Evolutionary conservation across 2,113 vertebrate genomes (phyloP).

Genomic region (Leptobrachium leishanense): DNA sequence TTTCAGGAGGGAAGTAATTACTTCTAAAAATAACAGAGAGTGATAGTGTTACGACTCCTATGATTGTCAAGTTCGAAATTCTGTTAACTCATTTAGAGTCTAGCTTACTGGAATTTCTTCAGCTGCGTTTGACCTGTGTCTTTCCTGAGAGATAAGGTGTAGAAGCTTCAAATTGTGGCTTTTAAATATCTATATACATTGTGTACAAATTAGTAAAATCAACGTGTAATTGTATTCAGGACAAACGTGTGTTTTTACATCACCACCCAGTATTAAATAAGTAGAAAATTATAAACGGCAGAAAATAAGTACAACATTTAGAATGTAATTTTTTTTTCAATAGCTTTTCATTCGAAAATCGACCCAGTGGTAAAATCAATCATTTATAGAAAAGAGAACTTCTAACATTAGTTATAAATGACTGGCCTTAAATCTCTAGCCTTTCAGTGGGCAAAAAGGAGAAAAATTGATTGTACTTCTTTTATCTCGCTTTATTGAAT

Average conservation of each 20-base stretch:
- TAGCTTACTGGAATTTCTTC: not conserved
- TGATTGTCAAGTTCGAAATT: slow-evolving; percentile 40
- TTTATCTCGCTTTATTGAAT: slow-evolving; percentile 13
- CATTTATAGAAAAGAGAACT: not conserved
- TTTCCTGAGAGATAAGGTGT: slow-evolving; percentile 44
- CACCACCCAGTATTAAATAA: no score
- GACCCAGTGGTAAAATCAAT: not conserved
- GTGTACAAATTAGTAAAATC: no score
- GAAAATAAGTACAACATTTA: not conserved
- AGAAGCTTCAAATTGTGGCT: slow-evolving; percentile 31
- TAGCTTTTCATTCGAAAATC: not conserved
- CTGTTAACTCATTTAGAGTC: not conserved
- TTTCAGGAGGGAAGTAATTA: slow-evolving; percentile 62
- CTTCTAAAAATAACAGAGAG: slow-evolving; percentile 60
- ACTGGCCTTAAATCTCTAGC: not conserved
- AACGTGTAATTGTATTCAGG: no score
- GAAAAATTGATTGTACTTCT: not conserved
- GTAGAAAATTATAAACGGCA: no score
- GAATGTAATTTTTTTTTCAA: not conserved
- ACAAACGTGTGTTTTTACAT: no score
- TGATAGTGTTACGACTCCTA: slow-evolving; percentile 57
- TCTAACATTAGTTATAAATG: slow-evolving; percentile 1
- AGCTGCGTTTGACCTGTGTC: slow-evolving; percentile 43
- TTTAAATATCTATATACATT: no score
- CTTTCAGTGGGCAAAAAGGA: not conserved